Percentiles rank a stretch among this genome's conserved stretches.
These are phyloP conservation scores for Myodes glareolus DNA, from an alignment of 2,113 vertebrate genomes.

Conservation along the genomic window DNA sequence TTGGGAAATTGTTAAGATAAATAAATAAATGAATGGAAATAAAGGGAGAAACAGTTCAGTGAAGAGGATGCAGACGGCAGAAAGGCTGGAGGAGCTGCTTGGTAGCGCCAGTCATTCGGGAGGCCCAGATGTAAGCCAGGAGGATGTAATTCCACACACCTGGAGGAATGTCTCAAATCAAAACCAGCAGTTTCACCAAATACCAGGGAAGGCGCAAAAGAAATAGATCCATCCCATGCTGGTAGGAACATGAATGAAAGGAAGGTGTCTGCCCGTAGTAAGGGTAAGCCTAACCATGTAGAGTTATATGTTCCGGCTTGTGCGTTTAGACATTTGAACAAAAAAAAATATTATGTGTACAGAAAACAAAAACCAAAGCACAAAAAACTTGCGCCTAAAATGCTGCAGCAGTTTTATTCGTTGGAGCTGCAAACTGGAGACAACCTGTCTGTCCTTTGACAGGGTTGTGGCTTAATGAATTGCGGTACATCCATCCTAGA, in stretches of 20 bases:
- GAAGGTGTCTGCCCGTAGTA: background rate
- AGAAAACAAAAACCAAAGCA: background rate
- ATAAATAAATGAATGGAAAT: background rate
- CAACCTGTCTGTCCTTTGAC: background rate
- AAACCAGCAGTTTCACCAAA: background rate
- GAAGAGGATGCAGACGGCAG: slow-evolving; percentile 51
- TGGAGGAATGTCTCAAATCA: slow-evolving; percentile 15
- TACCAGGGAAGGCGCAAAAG: background rate
- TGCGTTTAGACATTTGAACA: background rate
- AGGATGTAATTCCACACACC: background rate
- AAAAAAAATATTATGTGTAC: slow-evolving; percentile 56
- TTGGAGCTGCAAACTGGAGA: background rate
- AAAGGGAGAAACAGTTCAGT: slow-evolving; percentile 51
- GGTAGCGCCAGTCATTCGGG: slow-evolving; percentile 53
- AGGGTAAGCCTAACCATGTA: slow-evolving; percentile 7
- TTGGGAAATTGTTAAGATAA: slow-evolving; percentile 38
- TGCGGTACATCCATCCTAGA: background rate
- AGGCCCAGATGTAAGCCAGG: slow-evolving; percentile 48
- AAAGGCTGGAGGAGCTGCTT: slow-evolving; percentile 36
- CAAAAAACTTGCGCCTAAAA: background rate
- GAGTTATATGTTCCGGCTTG: background rate
- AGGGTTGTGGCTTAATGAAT: background rate
- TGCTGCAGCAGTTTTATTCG: background rate
- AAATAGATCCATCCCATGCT: background rate
- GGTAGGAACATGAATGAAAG: background rate